phyloP scores from a whole-genome alignment of 2,113 vertebrate genomes.

The Antigone vipio region DNA sequence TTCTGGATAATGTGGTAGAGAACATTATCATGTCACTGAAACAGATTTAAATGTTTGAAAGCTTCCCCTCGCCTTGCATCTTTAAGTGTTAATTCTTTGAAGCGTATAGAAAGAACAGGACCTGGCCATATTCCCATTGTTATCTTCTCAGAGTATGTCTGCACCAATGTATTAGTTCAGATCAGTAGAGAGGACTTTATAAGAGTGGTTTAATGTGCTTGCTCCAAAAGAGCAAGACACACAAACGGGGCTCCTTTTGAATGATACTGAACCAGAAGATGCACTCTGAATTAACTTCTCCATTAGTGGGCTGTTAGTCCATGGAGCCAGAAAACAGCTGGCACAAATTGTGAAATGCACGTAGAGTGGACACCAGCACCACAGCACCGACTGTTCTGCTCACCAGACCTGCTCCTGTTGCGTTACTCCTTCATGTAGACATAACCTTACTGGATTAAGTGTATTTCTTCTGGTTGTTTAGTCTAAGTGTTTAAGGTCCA shows the following conservation, averaged over 20 bases:
- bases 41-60: not conserved
- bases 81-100: not conserved
- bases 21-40: not conserved
- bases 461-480: not conserved
- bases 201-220: not conserved
- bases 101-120: not conserved
- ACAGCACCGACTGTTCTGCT: not conserved
- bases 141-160: not conserved
- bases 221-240: fast-evolving
- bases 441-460: not conserved
- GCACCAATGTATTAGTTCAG: not conserved
- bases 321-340: not conserved
- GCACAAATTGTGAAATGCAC: not conserved
- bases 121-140: not conserved
- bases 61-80: not conserved
- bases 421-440: not conserved
- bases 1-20: not conserved
- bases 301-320: not conserved
- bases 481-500: not conserved
- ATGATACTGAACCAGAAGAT: not conserved
- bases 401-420: not conserved
- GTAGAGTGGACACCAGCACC: fast-evolving
- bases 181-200: not conserved
- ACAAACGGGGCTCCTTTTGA: not conserved
- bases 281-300: not conserved